Conservation (phyloP, 2,888 invertebrate genomes). For the Xestia ashworthii region DNA sequence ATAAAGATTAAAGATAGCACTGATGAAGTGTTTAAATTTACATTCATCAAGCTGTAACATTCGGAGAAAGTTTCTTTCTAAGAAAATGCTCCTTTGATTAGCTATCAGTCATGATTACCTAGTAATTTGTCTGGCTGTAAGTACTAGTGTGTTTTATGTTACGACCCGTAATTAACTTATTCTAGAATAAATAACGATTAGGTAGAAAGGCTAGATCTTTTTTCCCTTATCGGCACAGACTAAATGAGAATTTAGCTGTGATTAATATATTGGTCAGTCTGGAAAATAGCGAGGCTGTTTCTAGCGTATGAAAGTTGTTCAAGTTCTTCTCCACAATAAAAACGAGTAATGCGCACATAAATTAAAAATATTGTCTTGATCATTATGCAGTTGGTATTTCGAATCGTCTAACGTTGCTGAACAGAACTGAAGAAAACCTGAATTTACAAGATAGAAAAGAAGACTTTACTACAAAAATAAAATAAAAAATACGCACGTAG, state of each 20-base stretch:
- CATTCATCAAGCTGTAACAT: slow-evolving; percentile 37
- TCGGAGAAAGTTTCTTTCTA: slow-evolving; percentile 8
- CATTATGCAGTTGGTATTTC: neutral
- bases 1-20: slow-evolving; percentile 51
- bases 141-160: slow-evolving; percentile 28
- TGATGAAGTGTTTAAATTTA: slow-evolving; percentile 47
- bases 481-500: slow-evolving; percentile 4
- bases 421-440: neutral
- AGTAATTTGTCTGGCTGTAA: slow-evolving; percentile 35
- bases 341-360: neutral
- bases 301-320: neutral
- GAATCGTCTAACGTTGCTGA: neutral
- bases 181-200: slow-evolving; percentile 43
- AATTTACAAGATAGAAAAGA: neutral
- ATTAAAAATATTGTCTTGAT: neutral
- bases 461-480: neutral
- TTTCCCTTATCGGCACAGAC: slow-evolving; percentile 9
- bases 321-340: neutral
- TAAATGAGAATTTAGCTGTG: neutral
- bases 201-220: neutral
- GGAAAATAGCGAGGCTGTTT: neutral
- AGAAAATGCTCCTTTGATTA: slow-evolving; percentile 12
- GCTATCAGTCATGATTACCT: slow-evolving; percentile 40
- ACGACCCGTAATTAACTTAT: slow-evolving; percentile 30
- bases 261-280: neutral